Base-by-base conservation (phyloP, 2,797 vertebrate species). In the Paramormyrops hopkinsi region DNA sequence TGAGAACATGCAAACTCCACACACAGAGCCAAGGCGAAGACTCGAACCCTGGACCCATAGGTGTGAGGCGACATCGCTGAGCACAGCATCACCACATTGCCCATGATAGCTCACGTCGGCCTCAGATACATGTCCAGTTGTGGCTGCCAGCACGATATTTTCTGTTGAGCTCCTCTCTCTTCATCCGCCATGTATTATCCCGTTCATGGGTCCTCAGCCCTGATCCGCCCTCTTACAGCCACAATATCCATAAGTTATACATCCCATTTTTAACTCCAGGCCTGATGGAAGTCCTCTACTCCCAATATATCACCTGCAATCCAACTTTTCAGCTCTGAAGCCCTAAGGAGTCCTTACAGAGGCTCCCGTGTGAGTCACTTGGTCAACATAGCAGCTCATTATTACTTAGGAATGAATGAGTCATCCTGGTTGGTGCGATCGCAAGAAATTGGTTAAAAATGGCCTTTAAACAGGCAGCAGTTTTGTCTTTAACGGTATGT, bases 401-500 rank as follows among this genome's bases (percentile, higher is more conserved):
- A 79, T 79, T 65, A 69, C 62, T 69, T 79, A 9, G 73, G 73
- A 79, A 46, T 44, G 37, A 44, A 44, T 46, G 73, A 79, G 73
- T 79, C 73, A 79, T 9, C 73, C 73, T 46, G 73, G 17, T 79
- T 44, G 4, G 73, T 79, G 41, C 33, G 7, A 79, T 46, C 1
- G 12, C 41, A 79, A 79, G 73, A 46, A 79, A 79, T 46, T 79
- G 73, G 41, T 41, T 79, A 79, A 41, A 79, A 79, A 79, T 79
- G 73, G 73, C 41, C 33, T 19, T 79, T 79, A 79, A 79, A 79
- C 37, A 48, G 14, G 59, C 62, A 73, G 46, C 90, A 8, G 19
- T 79, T 79, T 79, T 19, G 41, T 79, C 41, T 79, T 79, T 79
- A 79, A 79, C 54, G 25, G 69, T 89, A 76, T 91, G 91, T 88